These are phyloP conservation scores for Leptodirus hochenwartii DNA, from an alignment of 2,888 invertebrate species.

Conservation along the genomic window DNA sequence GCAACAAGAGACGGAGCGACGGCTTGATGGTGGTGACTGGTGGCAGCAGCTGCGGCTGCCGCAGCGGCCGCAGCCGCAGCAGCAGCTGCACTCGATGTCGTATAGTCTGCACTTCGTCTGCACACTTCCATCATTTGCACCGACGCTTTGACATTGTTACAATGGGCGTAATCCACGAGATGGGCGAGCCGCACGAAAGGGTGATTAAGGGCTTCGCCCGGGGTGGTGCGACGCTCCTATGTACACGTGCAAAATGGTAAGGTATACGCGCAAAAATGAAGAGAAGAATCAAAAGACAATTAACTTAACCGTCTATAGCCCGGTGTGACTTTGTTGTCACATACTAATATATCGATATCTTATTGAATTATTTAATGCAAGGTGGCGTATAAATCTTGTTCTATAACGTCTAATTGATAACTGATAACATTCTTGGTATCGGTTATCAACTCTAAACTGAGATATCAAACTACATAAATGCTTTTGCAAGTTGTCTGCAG, in stretches of 20 bases:
- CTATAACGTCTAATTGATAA: too few species aligned
- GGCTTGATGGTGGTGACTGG: too few species aligned
- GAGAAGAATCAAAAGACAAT: conserved; percentile 8
- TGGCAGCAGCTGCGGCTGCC: conserved; percentile 26
- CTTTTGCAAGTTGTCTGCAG: too few species aligned
- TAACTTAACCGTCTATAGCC: conserved; percentile 2
- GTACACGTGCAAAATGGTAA: conserved; percentile 12
- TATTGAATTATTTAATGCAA: too few species aligned
- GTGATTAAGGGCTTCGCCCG: conserved; percentile 89
- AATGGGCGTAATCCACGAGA: conserved; percentile 89
- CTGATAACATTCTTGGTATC: too few species aligned
- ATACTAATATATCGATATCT: too few species aligned
- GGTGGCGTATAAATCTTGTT: too few species aligned
- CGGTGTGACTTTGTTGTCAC: too few species aligned
- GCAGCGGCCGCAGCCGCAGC: too few species aligned
- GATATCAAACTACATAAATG: too few species aligned
- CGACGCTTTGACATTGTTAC: conserved; percentile 91
- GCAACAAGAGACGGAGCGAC: conserved; percentile 45
- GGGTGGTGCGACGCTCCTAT: conserved; percentile 84
- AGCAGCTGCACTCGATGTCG: too few species aligned
- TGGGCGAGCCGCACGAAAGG: conserved; percentile 87
- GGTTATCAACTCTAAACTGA: too few species aligned
- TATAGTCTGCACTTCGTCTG: conserved; percentile 32
- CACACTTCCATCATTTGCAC: conserved; percentile 95
- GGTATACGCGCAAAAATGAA: neutral